Percentiles rank a stretch among this genome's conserved stretches.
phyloP scores from a whole-genome alignment of 2,888 invertebrate genomes.

The Chaitophorus viminalis region DNA sequence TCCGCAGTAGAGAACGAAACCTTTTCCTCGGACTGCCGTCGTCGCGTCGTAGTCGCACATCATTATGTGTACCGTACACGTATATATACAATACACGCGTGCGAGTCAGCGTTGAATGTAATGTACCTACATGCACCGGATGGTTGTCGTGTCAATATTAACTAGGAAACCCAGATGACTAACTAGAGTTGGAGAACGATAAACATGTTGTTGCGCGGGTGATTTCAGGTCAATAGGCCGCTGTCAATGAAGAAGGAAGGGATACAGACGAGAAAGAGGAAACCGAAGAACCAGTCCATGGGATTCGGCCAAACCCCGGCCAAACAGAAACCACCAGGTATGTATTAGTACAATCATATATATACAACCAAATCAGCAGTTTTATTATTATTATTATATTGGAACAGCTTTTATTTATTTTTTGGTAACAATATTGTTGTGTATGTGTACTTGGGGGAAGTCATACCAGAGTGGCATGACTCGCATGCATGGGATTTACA shows the following conservation, averaged over 20 bases:
- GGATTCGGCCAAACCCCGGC: slow-evolving; percentile 59
- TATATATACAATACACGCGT: background rate
- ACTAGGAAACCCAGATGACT: slow-evolving; percentile 52
- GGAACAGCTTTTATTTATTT: slow-evolving; percentile 22
- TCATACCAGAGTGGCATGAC: slow-evolving; percentile 7
- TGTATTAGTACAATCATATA: background rate
- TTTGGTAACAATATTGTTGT: slow-evolving; percentile 6
- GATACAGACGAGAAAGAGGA: slow-evolving; percentile 95
- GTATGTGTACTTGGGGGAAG: slow-evolving; percentile 32
- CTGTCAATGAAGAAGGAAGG: slow-evolving; percentile 99
- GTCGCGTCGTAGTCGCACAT: background rate
- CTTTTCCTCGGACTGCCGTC: slow-evolving; percentile 3
- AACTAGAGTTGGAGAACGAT: slow-evolving; percentile 28
- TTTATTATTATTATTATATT: slow-evolving; percentile 34
- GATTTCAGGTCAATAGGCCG: slow-evolving; percentile 86
- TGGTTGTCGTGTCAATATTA: slow-evolving; percentile 53
- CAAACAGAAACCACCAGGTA: slow-evolving; percentile 62
- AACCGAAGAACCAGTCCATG: slow-evolving; percentile 68
- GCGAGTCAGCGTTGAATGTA: background rate
- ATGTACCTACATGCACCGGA: slow-evolving; percentile 24
- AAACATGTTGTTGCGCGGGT: slow-evolving; percentile 34
- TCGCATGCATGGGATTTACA: slow-evolving; percentile 50
- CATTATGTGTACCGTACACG: background rate
- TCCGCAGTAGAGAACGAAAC: slow-evolving; percentile 43
- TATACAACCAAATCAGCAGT: slow-evolving; percentile 5